Base-by-base conservation (phyloP, 2,113 vertebrate species). In the Cyphomyrus plagiostoma region DNA sequence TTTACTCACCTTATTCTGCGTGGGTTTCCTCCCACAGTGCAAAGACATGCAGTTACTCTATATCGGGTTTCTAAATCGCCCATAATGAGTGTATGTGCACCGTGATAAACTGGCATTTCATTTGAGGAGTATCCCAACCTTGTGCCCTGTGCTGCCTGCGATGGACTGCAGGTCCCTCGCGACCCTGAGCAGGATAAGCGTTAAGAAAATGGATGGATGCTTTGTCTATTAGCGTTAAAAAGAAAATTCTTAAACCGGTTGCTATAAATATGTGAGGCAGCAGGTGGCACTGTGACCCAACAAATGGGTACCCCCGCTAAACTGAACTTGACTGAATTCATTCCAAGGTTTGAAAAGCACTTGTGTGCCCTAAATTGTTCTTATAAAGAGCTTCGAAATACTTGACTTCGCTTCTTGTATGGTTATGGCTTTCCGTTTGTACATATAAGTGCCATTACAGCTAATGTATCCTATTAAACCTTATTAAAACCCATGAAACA, bases 401-500 rank as follows among this genome's bases (percentile, higher is more conserved):
- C 95, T 96, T 96, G 96, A 96, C 95, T 96, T 96, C 94, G 94
- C 94, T 96, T 94, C 94, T 95, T 94, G 94, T 95, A 93, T 95
- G 94, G 95, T 95, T 96, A 95, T 95, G 93, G 93, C 93, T 95
- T 95, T 95, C 93, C 93, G 95, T 96, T 95, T 95, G 92, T 92
- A 93, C 93, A 95, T 95, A 93, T 95, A 95, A 96, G 95, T 94
- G 94, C 95, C 94, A 95, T 95, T 96, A 95, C 94, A 94, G 92
- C 93, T 93, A 95, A 96, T 96, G 90, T 93, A 92, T 93, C 93
- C 93, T 90, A 94, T 95, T 95, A 94, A 93, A 93, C 88, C 92
- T 89, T 92, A 94, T 94, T 95, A 94, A 94, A 91, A 89, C 62
- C 87, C 82, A 85, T 74, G 82, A 39, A 56, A 86, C 45, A 48